phyloP scores from a whole-genome alignment of 2,888 invertebrate species.

The Mamestra brassicae region DNA sequence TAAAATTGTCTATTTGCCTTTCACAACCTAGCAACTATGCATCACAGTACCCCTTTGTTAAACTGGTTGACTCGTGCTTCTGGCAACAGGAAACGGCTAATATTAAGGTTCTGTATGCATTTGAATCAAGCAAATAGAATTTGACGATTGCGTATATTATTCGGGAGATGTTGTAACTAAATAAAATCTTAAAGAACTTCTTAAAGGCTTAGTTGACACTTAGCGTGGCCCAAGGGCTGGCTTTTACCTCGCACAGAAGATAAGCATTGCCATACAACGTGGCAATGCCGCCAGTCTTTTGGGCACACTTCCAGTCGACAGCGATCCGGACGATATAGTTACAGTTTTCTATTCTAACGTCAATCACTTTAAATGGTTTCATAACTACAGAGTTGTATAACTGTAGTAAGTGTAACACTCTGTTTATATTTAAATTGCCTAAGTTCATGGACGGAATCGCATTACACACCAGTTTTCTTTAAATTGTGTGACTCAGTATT shows the following conservation, averaged over 20 bases:
- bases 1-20: not conserved
- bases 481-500: not conserved
- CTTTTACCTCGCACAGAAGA: no score
- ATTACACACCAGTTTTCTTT: slow-evolving; percentile 6
- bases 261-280: no score
- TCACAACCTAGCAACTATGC: not conserved
- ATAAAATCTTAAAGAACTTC: not conserved
- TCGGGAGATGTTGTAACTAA: no score
- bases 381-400: not conserved
- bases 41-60: not conserved
- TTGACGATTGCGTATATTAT: not conserved
- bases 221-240: no score
- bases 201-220: no score
- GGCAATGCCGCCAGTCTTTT: no score
- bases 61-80: not conserved
- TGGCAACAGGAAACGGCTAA: no score
- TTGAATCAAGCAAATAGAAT: not conserved
- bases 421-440: slow-evolving; percentile 24
- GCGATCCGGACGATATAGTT: no score
- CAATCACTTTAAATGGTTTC: not conserved
- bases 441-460: slow-evolving; percentile 9
- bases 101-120: not conserved
- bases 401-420: not conserved
- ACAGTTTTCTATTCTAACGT: not conserved
- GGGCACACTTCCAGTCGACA: no score